Evolutionary conservation across 1,140 invertebrate genomes (phyloP), one percentile per base, ranked within the genome.

Genomic region (Drosophila trapezifrons): DNA sequence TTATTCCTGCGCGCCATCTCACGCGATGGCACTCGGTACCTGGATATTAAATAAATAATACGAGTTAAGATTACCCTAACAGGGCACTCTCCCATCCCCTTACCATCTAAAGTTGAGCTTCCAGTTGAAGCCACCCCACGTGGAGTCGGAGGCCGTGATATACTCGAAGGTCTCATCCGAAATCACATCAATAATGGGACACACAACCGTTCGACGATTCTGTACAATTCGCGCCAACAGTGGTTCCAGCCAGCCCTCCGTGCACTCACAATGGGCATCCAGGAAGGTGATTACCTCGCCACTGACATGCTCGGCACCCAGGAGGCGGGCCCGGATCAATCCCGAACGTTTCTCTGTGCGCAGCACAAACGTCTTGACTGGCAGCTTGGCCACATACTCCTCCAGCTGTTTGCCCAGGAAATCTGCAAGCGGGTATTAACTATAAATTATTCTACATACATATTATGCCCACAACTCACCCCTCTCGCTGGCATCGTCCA

Each of bases 91-190:
- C 10, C 10, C 10, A 2, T 20, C 2, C 1, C 1, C 62, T 93
- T 93, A 97, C 97, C 97, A 98, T 94, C 97, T 95, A 92, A 99
- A 98, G 93, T 98, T 98, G n/a, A 99, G 93, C 93, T 98, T 98
- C 98, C 98, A 99, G 93, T 99, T 99, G 92, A 99, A 99, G 18
- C 98, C 98, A 75, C 98, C 98, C 97, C 98, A 98, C 4, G 98
- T 98, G 94, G 98, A 98, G 90, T 98, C 97, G 4, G 97, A 98
- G 1, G 98, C 98, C 45, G 96, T 96, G 46, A 97, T 96, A 91
- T 99, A 99, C 92, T 99, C 98, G 93, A 99, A 99, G 13, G 97
- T 98, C 81, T 99, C 97, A 92, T 99, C 98, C 59, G 98, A 98
- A 83, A 99, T 99, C 20, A 99, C 98, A 93, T 99, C 98, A 87